phyloP scores from a whole-genome alignment of 2,797 vertebrate species.

The Sternarchorhynchus goeldii region DNA sequence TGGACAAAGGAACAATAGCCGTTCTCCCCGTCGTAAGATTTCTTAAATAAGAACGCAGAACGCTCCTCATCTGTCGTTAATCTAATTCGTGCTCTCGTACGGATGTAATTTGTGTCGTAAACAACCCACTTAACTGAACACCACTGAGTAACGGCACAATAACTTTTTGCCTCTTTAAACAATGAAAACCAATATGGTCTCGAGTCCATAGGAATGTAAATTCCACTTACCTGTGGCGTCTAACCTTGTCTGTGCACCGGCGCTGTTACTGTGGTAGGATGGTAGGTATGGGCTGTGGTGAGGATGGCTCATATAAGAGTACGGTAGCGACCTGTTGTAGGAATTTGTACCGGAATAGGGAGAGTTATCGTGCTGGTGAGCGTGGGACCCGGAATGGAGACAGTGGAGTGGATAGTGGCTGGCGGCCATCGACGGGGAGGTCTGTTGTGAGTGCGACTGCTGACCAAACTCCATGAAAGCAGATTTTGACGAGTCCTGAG shows the following conservation, averaged over 20 bases:
- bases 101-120: conserved; percentile 11
- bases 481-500: conserved; percentile 99
- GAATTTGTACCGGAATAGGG: conserved; percentile 83
- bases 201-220: conserved; percentile 40
- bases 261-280: conserved; percentile 91
- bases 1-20: conserved; percentile 39
- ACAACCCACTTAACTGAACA: background rate
- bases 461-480: conserved; percentile 99
- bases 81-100: background rate
- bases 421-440: conserved; percentile 95
- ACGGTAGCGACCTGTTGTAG: conserved; percentile 92
- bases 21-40: background rate
- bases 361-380: conserved; percentile 88
- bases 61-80: background rate
- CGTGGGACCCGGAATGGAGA: conserved; percentile 92
- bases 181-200: conserved; percentile 8
- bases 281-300: conserved; percentile 98
- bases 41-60: background rate
- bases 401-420: conserved; percentile 97
- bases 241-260: conserved; percentile 89
- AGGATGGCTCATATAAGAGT: conserved; percentile 95
- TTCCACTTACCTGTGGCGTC: conserved; percentile 94
- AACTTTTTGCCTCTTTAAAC: background rate
- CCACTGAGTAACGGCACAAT: background rate
- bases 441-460: conserved; percentile 87